These are phyloP conservation scores for Gasteruption jaculator DNA, from an alignment of 2,888 invertebrate species.

Conservation along the genomic window DNA sequence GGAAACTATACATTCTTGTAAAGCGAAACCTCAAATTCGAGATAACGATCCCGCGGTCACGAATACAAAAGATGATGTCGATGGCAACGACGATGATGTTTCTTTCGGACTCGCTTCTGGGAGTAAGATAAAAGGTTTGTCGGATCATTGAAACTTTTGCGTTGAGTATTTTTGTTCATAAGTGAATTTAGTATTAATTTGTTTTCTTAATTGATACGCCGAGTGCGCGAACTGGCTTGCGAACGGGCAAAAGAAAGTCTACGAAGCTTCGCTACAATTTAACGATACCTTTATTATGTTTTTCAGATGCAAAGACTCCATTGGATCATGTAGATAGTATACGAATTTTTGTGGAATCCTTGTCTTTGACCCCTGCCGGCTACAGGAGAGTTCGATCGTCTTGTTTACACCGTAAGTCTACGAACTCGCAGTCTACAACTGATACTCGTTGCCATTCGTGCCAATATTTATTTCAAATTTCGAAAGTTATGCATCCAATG, in stretches of 20 bases:
- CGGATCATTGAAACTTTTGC: too few relatives aligned
- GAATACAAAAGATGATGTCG: slow-evolving; percentile 10
- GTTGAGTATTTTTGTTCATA: background rate
- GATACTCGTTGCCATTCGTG: too few relatives aligned
- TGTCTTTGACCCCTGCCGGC: slow-evolving; percentile 51
- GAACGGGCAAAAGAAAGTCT: background rate
- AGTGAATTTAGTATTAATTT: background rate
- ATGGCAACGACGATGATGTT: slow-evolving; percentile 11
- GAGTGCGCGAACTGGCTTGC: background rate
- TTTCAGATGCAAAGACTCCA: slow-evolving; percentile 26
- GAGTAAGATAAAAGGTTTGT: slow-evolving; percentile 20
- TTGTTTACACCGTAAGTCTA: slow-evolving; percentile 34
- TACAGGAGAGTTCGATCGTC: slow-evolving; percentile 47
- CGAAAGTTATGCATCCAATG: too few relatives aligned
- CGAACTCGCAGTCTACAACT: too few relatives aligned
- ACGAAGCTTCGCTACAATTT: slow-evolving; percentile 7
- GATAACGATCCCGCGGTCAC: slow-evolving; percentile 7
- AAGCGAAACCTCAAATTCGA: too few relatives aligned
- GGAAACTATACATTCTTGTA: slow-evolving; percentile 18
- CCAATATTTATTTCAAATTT: too few relatives aligned
- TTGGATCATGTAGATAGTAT: slow-evolving; percentile 49
- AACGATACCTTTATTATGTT: too few relatives aligned
- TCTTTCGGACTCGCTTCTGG: background rate
- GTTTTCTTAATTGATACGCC: background rate
- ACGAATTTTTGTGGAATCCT: slow-evolving; percentile 49